These are phyloP conservation scores for Coremacera marginata DNA, from an alignment of 2,888 invertebrate genomes.

Conservation along the genomic window DNA sequence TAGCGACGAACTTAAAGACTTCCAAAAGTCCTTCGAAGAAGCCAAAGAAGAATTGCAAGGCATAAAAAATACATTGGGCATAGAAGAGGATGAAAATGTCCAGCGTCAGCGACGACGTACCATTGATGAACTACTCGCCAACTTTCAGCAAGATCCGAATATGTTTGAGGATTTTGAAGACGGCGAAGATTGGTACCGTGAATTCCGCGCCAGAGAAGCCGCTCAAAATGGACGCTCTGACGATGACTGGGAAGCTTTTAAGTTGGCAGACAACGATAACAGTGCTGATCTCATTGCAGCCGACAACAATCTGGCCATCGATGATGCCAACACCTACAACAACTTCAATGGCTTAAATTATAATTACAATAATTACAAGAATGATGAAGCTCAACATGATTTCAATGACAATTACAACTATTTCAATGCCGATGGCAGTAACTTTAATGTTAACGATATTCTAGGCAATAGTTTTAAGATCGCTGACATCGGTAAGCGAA, in stretches of 20 bases:
- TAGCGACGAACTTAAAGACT: conserved; percentile 49
- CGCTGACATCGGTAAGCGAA: neutral
- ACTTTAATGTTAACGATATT: neutral
- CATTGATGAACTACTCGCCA: conserved; percentile 56
- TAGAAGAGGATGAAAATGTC: conserved; percentile 37
- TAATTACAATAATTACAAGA: neutral
- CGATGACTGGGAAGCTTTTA: conserved; percentile 25
- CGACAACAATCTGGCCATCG: neutral
- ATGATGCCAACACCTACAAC: conserved; percentile 16
- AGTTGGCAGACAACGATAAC: neutral
- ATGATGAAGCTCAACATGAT: neutral
- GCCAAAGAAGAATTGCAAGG: conserved; percentile 49
- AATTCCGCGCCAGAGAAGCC: conserved; percentile 46
- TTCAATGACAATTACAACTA: neutral
- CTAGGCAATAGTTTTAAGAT: neutral
- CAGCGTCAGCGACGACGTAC: conserved; percentile 53
- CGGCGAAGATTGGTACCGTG: conserved; percentile 56
- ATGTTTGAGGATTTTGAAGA: conserved; percentile 12
- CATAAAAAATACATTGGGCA: conserved; percentile 40
- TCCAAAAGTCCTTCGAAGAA: conserved; percentile 52
- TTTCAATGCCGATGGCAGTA: neutral
- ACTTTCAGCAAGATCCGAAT: conserved; percentile 43
- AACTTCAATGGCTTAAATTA: neutral
- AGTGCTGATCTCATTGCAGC: neutral
- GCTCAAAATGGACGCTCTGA: neutral